phyloP scores from a whole-genome alignment of 2,113 vertebrate species.

The Amia ocellicauda region DNA sequence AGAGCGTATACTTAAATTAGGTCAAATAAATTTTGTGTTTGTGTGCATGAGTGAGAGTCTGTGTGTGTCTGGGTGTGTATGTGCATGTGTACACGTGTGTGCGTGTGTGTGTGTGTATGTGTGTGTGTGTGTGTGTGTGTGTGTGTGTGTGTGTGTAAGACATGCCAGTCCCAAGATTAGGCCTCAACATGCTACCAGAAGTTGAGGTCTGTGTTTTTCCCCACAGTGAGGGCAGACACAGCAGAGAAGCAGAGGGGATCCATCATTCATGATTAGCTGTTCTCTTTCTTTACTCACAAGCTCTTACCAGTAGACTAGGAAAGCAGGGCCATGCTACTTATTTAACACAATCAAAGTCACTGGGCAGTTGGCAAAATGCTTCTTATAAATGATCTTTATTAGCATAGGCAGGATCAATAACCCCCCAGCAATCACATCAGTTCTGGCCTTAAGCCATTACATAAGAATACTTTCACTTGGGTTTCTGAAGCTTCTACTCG shows the following conservation, averaged over 20 bases:
- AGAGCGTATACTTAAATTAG: no score
- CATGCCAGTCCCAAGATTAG: no score
- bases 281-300: constrained; percentile 13
- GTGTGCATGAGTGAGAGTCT: background rate
- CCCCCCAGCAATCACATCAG: constrained; percentile 22
- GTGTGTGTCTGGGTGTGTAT: background rate
- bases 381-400: constrained; percentile 35
- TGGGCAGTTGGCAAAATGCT: constrained; percentile 14
- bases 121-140: constrained; percentile 7
- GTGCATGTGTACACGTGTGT: constrained; percentile 3
- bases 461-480: constrained; percentile 1
- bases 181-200: no score
- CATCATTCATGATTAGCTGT: constrained; percentile 32
- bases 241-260: constrained; percentile 28
- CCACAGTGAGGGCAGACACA: constrained; percentile 6
- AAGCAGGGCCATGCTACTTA: constrained; percentile 15
- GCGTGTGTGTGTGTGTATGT: background rate
- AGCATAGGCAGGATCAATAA: no score
- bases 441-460: constrained; percentile 10
- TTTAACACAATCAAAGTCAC: constrained; percentile 24
- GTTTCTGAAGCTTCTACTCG: background rate
- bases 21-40: no score
- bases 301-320: constrained; percentile 17
- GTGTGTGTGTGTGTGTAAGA: background rate
- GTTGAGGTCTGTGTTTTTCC: constrained; percentile 17